Conservation (phyloP, 2,888 invertebrate genomes). For the Drosophila kokeensis region DNA sequence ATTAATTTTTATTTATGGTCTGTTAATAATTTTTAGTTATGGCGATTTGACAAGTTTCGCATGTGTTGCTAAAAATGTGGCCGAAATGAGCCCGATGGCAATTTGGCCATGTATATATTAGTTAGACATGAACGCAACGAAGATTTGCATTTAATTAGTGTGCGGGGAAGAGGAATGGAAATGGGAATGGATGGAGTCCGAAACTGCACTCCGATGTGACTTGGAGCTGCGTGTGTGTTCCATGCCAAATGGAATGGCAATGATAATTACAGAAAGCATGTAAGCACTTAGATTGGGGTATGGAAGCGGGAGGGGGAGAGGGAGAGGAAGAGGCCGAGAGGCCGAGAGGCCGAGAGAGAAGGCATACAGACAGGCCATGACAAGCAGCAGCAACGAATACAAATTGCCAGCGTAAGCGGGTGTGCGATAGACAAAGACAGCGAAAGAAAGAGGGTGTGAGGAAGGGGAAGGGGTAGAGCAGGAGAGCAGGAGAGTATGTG, state of each 20-base stretch:
- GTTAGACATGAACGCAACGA: slow-evolving; percentile 55
- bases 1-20: slow-evolving; percentile 22
- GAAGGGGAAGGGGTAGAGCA: not conserved
- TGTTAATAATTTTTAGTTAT: slow-evolving; percentile 54
- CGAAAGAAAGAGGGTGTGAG: slow-evolving; percentile 1
- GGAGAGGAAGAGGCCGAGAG: not conserved
- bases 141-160: slow-evolving; percentile 80
- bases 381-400: slow-evolving; percentile 61
- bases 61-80: slow-evolving; percentile 65
- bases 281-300: slow-evolving; percentile 62
- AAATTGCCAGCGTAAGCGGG: slow-evolving; percentile 45
- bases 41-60: slow-evolving; percentile 60
- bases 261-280: slow-evolving; percentile 81
- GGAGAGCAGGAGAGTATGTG: slow-evolving; percentile 45
- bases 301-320: slow-evolving; percentile 16
- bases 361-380: slow-evolving; percentile 61
- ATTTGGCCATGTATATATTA: slow-evolving; percentile 64
- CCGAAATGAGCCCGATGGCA: slow-evolving; percentile 71
- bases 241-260: slow-evolving; percentile 80
- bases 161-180: not conserved
- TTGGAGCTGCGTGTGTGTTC: slow-evolving; percentile 76
- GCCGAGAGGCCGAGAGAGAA: slow-evolving; percentile 11
- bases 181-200: slow-evolving; percentile 25
- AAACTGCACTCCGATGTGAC: slow-evolving; percentile 46
- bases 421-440: not conserved